Base-by-base conservation (phyloP, 2,113 vertebrate genomes). In the Vidua macroura region DNA sequence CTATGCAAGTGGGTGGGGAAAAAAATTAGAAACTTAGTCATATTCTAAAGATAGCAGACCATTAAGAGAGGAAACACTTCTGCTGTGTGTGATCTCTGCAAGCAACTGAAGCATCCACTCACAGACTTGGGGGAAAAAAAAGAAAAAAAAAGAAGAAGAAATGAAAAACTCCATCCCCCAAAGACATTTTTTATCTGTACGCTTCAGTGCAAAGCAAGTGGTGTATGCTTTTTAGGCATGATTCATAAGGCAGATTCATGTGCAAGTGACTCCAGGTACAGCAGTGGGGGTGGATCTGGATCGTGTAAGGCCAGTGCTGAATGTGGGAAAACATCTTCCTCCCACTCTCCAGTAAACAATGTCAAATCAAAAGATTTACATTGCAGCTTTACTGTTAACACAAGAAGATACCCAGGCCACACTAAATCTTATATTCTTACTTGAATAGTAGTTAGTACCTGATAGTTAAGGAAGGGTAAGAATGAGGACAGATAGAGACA, bases 241-340 rank as follows among this genome's bases (percentile, higher is more conserved):
- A 96, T 97, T 96, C 84, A 92, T 59, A 90, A 64, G 79, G 74
- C 79, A 95, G 74, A 95, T 67, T 91, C 79, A 46, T 93, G 89
- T 93, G 88, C 88, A 60, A 96, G 93, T 96, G 88, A 90, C 89
- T 91, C 73, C 73, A 78, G 92, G 59, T 86, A 88, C 80, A 93
- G 92, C 76, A 67, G 43, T 59, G 83, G 67, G 76, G 53, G 70
- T 62, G 62, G 91, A 69, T 89, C 68, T 70, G 89, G 74, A 88
- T 80, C 72, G 41, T 66, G 79, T 92, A 75, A 93, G 66, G 72
- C 83, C 84, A 91, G 58, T 12, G 56, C 74, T 82, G 76, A 75
- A 80, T 78, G 66, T 56, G 53, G 86, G 69, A 73, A 86, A 92
- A 83, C 53, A 59, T 88, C 64, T 89, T 51, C 41, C 77, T 49